phyloP scores from a whole-genome alignment of 1,140 invertebrate species.

The Cyclina sinensis region DNA sequence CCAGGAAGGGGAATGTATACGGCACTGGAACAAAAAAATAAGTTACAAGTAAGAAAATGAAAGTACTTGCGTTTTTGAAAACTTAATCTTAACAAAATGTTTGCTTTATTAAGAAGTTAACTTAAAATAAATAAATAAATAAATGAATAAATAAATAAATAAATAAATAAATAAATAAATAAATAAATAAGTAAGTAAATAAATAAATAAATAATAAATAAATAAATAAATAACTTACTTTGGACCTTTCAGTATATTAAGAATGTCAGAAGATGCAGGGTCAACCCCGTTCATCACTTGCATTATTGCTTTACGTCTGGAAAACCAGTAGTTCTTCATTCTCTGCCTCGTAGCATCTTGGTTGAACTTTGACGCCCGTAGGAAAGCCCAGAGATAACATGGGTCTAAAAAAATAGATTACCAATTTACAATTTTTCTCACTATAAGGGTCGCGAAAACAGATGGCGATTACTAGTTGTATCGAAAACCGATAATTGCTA shows the following conservation, averaged over 20 bases:
- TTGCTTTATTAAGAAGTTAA: no score
- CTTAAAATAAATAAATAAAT: no score
- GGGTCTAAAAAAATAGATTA: conserved; percentile 25
- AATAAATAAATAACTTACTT: conserved; percentile 49
- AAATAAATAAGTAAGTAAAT: no score
- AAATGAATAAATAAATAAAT: no score
- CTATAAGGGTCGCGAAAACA: no score
- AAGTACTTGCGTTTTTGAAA: no score
- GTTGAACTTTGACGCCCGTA: conserved; percentile 35
- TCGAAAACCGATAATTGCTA: no score
- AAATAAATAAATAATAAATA: background rate
- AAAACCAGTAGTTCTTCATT: conserved; percentile 42
- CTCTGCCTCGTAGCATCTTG: conserved; percentile 26
- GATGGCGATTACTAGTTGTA: no score
- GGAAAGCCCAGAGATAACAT: conserved; percentile 10
- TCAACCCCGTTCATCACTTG: conserved; percentile 45
- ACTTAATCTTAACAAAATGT: no score
- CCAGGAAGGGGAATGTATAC: conserved; percentile 60
- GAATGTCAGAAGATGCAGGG: conserved; percentile 39
- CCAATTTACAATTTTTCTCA: no score
- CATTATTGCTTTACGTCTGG: conserved; percentile 47
- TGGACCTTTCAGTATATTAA: conserved; percentile 45
- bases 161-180: no score
- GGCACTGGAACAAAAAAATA: conserved; percentile 38
- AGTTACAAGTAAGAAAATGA: no score